Evolutionary conservation across 2,113 vertebrate species (phyloP).

Genomic region (Urocynchramus pylzowi): DNA sequence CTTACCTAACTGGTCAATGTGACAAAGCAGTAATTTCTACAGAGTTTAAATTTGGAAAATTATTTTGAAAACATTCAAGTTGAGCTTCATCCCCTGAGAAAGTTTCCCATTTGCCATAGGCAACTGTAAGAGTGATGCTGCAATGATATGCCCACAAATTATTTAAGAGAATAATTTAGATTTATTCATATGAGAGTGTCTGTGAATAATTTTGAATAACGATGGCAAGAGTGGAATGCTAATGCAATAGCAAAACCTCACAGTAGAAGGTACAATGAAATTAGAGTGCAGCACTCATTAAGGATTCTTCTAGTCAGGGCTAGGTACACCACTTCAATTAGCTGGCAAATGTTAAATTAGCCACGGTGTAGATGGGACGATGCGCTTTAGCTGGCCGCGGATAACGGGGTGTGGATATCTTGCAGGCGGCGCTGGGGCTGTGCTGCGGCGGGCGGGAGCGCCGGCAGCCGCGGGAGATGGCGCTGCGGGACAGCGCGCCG

Average conservation of each 20-base stretch:
- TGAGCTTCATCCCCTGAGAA: background rate
- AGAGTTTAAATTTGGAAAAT: background rate
- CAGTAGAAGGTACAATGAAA: background rate
- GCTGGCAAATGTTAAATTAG: background rate
- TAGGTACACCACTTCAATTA: background rate
- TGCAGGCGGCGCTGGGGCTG: rapidly evolving
- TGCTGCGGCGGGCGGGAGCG: background rate
- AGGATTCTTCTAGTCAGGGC: background rate
- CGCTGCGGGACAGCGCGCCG: conserved; percentile 17
- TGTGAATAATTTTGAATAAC: background rate
- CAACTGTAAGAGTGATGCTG: background rate
- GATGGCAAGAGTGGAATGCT: background rate
- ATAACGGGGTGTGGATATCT: background rate
- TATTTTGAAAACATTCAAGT: background rate
- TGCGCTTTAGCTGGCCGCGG: background rate
- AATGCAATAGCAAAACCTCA: background rate
- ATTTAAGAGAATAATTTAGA: background rate
- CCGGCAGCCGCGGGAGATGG: conserved; percentile 7
- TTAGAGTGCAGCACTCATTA: background rate
- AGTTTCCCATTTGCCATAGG: background rate
- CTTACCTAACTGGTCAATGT: background rate
- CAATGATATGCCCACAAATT: background rate
- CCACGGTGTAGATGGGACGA: background rate
- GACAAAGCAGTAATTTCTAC: background rate
- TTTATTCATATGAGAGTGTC: background rate